Conservation (phyloP, 35 echinoderm and acorn worm species). For the Hemicentrotus pulcherrimus region DNA sequence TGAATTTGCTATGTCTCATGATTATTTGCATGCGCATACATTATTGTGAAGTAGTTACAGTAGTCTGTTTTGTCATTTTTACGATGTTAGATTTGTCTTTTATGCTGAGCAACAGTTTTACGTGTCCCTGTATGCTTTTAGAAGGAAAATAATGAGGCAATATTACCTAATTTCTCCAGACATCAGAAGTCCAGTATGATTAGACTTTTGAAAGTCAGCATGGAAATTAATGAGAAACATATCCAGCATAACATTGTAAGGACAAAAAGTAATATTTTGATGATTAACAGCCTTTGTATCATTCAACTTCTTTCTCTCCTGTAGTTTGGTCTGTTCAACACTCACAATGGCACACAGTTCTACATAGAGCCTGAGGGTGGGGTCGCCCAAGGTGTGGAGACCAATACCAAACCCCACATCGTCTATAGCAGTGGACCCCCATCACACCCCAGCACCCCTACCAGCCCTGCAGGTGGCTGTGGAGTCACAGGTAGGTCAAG, state of each 20-base stretch:
- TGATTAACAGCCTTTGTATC: not conserved
- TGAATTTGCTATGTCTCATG: not conserved
- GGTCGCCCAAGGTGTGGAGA: not conserved
- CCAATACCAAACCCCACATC: constrained; percentile 25
- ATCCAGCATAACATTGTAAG: too few relatives aligned
- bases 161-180: too few relatives aligned
- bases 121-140: too few relatives aligned
- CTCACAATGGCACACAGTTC: constrained; percentile 34
- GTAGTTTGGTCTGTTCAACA: constrained; percentile 25
- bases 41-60: too few relatives aligned
- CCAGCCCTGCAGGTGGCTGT: constrained; percentile 19
- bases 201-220: too few relatives aligned
- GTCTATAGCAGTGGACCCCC: constrained; percentile 18
- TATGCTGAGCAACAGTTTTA: too few relatives aligned
- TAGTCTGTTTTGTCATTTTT: too few relatives aligned
- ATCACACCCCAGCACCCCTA: not conserved
- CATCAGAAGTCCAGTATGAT: too few relatives aligned
- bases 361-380: constrained; percentile 32
- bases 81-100: too few relatives aligned
- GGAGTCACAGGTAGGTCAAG: constrained; percentile 34
- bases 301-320: not conserved
- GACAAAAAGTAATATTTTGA: not conserved
- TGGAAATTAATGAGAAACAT: too few relatives aligned
- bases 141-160: too few relatives aligned
- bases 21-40: not conserved